These are phyloP conservation scores for Myiozetetes cayanensis DNA, from an alignment of 2,113 vertebrate species.

Conservation along the genomic window DNA sequence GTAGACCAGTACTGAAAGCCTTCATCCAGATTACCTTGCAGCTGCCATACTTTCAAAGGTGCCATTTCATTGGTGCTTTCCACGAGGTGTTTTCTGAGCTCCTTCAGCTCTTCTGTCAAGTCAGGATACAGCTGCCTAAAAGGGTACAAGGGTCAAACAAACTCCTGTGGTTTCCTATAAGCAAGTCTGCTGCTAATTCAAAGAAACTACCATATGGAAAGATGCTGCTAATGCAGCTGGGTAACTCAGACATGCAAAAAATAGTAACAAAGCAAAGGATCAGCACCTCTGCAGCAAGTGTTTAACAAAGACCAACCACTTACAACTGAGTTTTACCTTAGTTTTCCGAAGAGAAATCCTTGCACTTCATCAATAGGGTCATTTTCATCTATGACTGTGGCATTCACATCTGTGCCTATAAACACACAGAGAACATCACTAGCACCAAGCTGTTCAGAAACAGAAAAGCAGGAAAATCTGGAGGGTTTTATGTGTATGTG, in stretches of 20 bases:
- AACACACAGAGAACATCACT: constrained; percentile 2
- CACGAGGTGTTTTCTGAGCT: constrained; percentile 92
- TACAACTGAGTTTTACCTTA: constrained; percentile 79
- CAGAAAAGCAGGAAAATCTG: background rate
- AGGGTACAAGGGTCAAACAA: constrained; percentile 3
- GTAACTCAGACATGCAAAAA: background rate
- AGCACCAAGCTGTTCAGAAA: background rate
- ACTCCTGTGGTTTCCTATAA: background rate
- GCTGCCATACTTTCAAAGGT: constrained; percentile 96
- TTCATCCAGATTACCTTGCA: constrained; percentile 83
- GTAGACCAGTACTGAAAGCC: background rate
- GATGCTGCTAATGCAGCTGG: background rate
- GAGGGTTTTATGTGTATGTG: background rate
- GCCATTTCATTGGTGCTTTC: constrained; percentile 99
- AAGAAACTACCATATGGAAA: background rate
- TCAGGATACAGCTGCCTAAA: constrained; percentile 85
- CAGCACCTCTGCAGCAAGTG: background rate
- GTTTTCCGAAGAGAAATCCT: constrained; percentile 96
- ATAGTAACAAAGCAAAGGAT: background rate
- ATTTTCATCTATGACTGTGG: constrained; percentile 89
- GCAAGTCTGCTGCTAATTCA: background rate
- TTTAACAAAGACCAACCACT: background rate
- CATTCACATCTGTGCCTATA: constrained; percentile 85
- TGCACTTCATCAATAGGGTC: constrained; percentile 97
- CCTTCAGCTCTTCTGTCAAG: constrained; percentile 89